These are phyloP conservation scores for Pelobates fuscus DNA, from an alignment of 2,113 vertebrate species.

Conservation along the genomic window DNA sequence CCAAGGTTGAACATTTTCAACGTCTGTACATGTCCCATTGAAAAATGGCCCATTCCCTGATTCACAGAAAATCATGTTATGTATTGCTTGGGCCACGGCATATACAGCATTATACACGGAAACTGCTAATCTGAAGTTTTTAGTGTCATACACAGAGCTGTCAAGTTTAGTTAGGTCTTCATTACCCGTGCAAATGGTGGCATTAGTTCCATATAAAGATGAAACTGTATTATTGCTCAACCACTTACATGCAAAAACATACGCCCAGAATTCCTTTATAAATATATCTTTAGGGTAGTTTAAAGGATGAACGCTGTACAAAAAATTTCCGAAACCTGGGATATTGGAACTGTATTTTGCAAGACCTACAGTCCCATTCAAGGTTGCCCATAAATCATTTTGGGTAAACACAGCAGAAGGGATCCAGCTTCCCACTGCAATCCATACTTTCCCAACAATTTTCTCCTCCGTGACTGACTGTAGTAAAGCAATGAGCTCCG, in stretches of 20 bases:
- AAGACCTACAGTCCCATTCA: slow-evolving; percentile 36
- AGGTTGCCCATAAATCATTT: slow-evolving; percentile 7
- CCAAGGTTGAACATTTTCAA: slow-evolving; percentile 57
- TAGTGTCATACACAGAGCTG: slow-evolving; percentile 59
- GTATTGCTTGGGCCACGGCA: slow-evolving; percentile 59
- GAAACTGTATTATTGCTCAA: background rate
- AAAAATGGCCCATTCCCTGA: slow-evolving; percentile 22
- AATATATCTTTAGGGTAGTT: slow-evolving; percentile 36
- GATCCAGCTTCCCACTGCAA: slow-evolving; percentile 29
- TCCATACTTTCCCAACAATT: slow-evolving; percentile 29
- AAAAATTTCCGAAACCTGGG: slow-evolving; percentile 29
- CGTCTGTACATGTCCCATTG: slow-evolving; percentile 50
- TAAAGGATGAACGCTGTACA: slow-evolving; percentile 19
- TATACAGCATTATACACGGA: slow-evolving; percentile 63
- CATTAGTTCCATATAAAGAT: background rate
- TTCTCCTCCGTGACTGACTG: background rate
- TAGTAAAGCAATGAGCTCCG: slow-evolving; percentile 27
- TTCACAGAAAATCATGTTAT: slow-evolving; percentile 56
- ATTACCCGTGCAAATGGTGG: slow-evolving; percentile 53
- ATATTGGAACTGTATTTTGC: slow-evolving; percentile 31
- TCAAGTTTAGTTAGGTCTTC: slow-evolving; percentile 53
- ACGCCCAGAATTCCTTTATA: slow-evolving; percentile 35
- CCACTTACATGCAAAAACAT: slow-evolving; percentile 31
- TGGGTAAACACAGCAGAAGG: slow-evolving; percentile 37
- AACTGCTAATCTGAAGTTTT: slow-evolving; percentile 59